Percentiles rank a stretch among this genome's conserved stretches.
phyloP scores from a whole-genome alignment of 2,113 vertebrate genomes.

The Syrrhaptes paradoxus region DNA sequence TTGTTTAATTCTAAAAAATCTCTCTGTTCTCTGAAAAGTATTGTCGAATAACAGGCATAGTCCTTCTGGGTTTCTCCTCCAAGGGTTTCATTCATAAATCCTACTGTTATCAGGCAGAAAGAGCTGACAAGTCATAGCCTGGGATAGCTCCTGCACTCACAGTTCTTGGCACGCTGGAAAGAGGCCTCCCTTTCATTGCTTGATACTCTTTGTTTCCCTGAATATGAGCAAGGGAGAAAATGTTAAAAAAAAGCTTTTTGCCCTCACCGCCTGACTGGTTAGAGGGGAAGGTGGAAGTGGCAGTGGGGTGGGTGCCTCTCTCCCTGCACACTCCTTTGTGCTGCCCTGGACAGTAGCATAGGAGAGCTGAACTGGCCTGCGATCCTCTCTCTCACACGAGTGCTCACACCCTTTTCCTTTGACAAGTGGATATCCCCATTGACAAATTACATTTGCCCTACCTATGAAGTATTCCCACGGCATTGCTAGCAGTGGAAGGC shows the following conservation, averaged over 20 bases:
- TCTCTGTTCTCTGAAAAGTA: background rate
- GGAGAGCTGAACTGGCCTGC: background rate
- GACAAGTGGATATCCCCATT: background rate
- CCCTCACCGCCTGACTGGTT: background rate
- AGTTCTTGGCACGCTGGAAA: background rate
- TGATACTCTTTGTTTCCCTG: background rate
- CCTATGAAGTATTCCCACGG: background rate
- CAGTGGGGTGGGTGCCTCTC: background rate
- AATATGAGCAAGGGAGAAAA: background rate
- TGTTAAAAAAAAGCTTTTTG: background rate
- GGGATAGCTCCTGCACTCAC: background rate
- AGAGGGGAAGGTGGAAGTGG: background rate
- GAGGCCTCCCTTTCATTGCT: background rate
- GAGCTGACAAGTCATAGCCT: background rate
- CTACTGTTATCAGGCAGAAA: background rate
- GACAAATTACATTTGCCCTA: background rate
- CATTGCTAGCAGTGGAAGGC: background rate
- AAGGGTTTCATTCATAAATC: background rate
- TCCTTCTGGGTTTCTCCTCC: background rate
- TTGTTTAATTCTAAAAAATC: background rate
- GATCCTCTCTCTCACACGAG: background rate
- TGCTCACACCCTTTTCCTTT: background rate
- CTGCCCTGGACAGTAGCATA: background rate
- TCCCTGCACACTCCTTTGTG: background rate
- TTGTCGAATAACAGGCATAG: background rate